Conservation (phyloP, 2,888 invertebrate genomes). For the Hydriomena furcata region DNA sequence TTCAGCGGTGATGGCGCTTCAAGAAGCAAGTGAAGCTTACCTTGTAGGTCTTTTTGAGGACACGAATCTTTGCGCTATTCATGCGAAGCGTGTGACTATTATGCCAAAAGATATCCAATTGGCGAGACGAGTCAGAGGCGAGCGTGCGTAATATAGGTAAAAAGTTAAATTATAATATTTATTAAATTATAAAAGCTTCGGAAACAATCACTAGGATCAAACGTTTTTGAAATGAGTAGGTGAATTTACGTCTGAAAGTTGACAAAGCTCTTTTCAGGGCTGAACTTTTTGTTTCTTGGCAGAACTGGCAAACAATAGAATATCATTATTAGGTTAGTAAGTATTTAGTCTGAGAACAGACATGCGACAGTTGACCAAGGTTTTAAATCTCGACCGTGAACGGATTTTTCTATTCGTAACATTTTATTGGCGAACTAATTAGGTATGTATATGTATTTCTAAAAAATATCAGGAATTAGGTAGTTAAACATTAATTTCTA, state of each 20-base stretch:
- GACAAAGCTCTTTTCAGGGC: constrained; percentile 80
- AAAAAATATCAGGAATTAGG: too few relatives aligned
- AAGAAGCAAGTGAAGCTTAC: constrained; percentile 85
- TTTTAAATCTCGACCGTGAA: too few relatives aligned
- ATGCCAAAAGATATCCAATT: constrained; percentile 73
- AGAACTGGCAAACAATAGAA: neutral
- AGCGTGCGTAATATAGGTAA: constrained; percentile 48
- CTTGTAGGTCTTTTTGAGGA: constrained; percentile 89
- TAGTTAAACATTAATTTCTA: too few relatives aligned
- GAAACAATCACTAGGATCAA: too few relatives aligned
- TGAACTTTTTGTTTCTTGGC: constrained; percentile 46
- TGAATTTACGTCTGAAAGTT: neutral
- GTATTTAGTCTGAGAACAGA: too few relatives aligned
- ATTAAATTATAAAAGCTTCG: constrained; percentile 36
- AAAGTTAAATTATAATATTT: neutral
- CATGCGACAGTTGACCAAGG: too few relatives aligned
- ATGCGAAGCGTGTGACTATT: constrained; percentile 79
- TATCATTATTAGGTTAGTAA: too few relatives aligned
- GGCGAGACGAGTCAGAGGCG: constrained; percentile 66
- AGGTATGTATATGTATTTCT: too few relatives aligned
- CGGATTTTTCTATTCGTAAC: too few relatives aligned
- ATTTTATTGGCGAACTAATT: too few relatives aligned
- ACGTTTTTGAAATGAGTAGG: too few relatives aligned
- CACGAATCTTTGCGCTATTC: constrained; percentile 91
- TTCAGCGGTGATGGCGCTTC: constrained; percentile 87